Evolutionary conservation across 2,113 vertebrate species (phyloP).

Genomic region (Aix galericulata): DNA sequence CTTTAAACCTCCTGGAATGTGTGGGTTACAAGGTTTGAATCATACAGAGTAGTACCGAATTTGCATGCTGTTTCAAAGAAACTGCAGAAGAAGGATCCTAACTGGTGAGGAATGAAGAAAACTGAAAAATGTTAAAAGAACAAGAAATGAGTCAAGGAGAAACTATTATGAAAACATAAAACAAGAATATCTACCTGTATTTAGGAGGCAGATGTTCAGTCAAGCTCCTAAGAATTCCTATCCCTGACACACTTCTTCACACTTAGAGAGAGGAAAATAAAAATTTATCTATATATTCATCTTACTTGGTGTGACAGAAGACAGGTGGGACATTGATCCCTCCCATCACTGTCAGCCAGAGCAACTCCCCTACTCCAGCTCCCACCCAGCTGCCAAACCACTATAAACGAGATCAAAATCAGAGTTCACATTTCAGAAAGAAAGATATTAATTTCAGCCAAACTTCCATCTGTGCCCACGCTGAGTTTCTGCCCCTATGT

Average conservation of each 20-base stretch:
- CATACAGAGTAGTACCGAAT: neutral
- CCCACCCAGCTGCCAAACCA: neutral
- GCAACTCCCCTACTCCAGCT: neutral
- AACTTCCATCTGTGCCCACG: neutral
- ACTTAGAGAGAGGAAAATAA: neutral
- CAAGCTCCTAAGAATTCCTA: neutral
- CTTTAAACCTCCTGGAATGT: slow-evolving; percentile 49
- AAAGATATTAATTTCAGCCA: neutral
- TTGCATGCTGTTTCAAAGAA: neutral
- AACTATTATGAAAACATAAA: neutral
- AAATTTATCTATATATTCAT: neutral
- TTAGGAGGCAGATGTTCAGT: neutral
- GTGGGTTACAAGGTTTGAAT: slow-evolving; percentile 60
- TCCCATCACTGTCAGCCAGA: neutral
- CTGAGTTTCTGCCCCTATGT: neutral
- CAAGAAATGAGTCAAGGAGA: neutral
- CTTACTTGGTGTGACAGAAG: neutral
- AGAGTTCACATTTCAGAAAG: neutral
- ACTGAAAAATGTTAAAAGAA: neutral
- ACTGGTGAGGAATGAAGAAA: neutral
- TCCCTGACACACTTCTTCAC: neutral
- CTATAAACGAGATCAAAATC: neutral
- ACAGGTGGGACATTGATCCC: neutral
- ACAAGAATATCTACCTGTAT: neutral
- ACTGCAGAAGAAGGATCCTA: neutral